Evolutionary conservation across 2,797 vertebrate species (phyloP), one percentile per base, ranked within the genome.

Genomic region (Takifugu rubripes): DNA sequence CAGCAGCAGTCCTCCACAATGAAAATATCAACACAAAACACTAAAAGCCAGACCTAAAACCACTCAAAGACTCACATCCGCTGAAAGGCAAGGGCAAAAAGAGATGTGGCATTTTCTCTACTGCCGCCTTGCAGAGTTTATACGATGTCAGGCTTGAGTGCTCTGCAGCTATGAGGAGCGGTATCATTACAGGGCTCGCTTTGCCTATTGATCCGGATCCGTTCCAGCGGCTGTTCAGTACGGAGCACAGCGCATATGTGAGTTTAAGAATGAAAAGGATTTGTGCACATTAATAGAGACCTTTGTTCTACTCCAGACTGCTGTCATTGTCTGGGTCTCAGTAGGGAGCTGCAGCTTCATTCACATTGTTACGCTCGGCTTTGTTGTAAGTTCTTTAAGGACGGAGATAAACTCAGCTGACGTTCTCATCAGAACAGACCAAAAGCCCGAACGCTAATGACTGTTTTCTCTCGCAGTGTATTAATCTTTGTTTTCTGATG

Each of bases 231-330:
- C 21, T 68, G 26, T 25, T 33, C 33, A 44, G 17, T 21, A 69
- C 29, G 29, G 58, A 59, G 51, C 25, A 44, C 60, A 45, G 52
- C 45, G 43, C 61, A 54, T 61, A 44, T 60, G 48, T 59, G 42
- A 59, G 52, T 69, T 72, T 49, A 71, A 62, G 49, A 52, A 59
- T 57, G 49, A 40, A 11, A 46, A 52, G 61, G 66, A 83, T 81
- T 75, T 78, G 27, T 52, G 51, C 63, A 63, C 50, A 60, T 70
- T 74, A 57, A 72, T 60, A 26, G 59, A 58, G 46, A 43, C 54
- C 53, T 76, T 78, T 84, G 79, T 81, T 64, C n/a, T 44, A 7
- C 25, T 72, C 50, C 66, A 76, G 71, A 66, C 68, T 59, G 55
- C 63, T 76, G 54, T 55, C 44, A 46, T 56, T 44, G 26, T 60